These are phyloP conservation scores for Acropternis orthonyx DNA, from an alignment of 2,797 vertebrate genomes.

Conservation along the genomic window DNA sequence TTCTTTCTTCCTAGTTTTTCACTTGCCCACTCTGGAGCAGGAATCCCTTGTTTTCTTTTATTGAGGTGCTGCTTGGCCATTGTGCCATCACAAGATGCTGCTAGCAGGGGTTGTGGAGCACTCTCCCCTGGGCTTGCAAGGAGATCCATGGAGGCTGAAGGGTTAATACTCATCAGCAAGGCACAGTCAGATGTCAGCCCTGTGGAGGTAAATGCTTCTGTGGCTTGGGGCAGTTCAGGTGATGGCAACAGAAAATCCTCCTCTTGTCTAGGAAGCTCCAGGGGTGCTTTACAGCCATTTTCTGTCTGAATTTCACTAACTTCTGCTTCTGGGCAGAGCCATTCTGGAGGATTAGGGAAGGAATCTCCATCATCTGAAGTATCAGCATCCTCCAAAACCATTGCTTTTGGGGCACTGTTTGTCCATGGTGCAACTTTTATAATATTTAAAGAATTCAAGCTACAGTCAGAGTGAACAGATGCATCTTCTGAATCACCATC, in stretches of 20 bases:
- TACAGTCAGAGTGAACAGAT: constrained; percentile 23
- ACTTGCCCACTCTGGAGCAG: constrained; percentile 55
- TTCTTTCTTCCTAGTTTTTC: constrained; percentile 75
- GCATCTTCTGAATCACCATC: constrained; percentile 85
- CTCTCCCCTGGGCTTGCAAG: neutral
- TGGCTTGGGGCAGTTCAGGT: neutral
- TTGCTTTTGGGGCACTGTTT: neutral
- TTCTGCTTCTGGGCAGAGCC: neutral
- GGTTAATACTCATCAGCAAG: neutral
- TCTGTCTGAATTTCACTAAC: neutral
- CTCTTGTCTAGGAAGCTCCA: neutral
- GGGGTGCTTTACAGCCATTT: neutral
- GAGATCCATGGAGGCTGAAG: neutral
- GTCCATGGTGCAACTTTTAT: neutral
- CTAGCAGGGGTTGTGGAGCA: neutral
- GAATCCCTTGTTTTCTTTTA: constrained; percentile 82
- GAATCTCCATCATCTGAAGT: neutral
- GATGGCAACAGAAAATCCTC: neutral
- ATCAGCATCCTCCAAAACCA: neutral
- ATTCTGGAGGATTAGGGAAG: neutral
- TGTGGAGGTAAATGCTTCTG: neutral
- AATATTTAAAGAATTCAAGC: neutral
- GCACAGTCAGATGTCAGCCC: neutral
- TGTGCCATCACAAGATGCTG: neutral
- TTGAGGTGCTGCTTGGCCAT: neutral